Conservation (phyloP, 2,113 vertebrate genomes). For the Rattus norvegicus region GRCr8 NC_086036.1:54582501-54583000, state of each 20-base stretch:
- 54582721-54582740: background rate
- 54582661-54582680: conserved; percentile 2
- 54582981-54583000: background rate
- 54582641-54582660: background rate
- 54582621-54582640: background rate
- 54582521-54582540: background rate
- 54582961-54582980: background rate
- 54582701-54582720: background rate
- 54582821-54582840: background rate
- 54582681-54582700: conserved; percentile 28
- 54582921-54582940: background rate
- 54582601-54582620: background rate
- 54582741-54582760: background rate
- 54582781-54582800: background rate
- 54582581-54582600: background rate
- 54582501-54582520: background rate
- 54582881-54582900: background rate
- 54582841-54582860: background rate
- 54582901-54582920: background rate
- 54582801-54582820: conserved; percentile 12
- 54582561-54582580: background rate
- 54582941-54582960: background rate
- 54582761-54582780: conserved; percentile 30
- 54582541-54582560: background rate
- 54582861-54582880: conserved; percentile 34